Base-by-base conservation (phyloP, 37 sponge, comb jelly and placozoan species). In the Dysidea cf. avara region DNA sequence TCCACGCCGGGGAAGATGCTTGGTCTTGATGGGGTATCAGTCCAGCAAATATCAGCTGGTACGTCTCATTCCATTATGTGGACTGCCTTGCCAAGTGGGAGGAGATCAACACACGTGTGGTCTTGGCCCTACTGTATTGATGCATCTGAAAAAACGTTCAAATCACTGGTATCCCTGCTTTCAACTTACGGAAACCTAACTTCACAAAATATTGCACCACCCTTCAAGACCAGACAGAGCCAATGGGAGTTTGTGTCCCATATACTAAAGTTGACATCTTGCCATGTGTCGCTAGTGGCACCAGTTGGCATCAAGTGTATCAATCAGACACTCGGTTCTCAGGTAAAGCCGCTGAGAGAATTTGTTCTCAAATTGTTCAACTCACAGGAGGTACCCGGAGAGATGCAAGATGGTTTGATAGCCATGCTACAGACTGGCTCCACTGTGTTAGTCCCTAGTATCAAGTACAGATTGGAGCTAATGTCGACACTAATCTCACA, bases 11-110 rank as follows among this genome's bases (percentile, higher is more conserved):
- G 74, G 51, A 90, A 81, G 56, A 86, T 95, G 1, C 36, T 50
- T 29, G 86, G 83, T 21, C 68, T 87, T 24, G 88, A 91, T 46
- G 78, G 79, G 2, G 66, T 77, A 12, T 79, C 78, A 18, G 66
- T 91, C 16, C 86, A 95, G 58, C 96, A 91, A 67, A 84, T 95
- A 4, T 66, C 83, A 25, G 89, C 92, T 30, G 96, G 96, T 2
- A 87, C 92, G 34, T 88, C 92, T 35, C 96, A 95, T 74, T 81
- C 86, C 34, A 35, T 95, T 2, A 86, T 84, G n/a, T 95, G 96
- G 96, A 95, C 96, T 62, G 96, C 92, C 1, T 21, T 90, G 4
- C 92, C 96, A 22, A 35, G 39, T 17, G 60, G 18, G 68, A 85
- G 86, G 61, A 59, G 56, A 18, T 73, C 86, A 35, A 85, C 77